Evolutionary conservation across 2,797 vertebrate genomes (phyloP), one percentile per base, ranked within the genome.

Genomic region (Micrastur ruficollis): DNA sequence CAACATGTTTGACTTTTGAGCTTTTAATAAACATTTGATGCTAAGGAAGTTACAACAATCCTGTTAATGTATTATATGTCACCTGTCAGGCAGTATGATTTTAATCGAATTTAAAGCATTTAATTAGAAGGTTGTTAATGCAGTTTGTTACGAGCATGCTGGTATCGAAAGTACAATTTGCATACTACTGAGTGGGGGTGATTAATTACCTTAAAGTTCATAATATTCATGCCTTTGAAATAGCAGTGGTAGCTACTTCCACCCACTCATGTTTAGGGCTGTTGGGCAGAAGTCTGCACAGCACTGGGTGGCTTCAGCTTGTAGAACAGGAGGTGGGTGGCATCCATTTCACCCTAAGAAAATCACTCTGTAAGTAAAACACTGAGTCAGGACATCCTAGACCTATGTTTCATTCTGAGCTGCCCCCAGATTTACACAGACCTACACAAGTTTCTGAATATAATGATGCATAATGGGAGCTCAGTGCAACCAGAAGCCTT

Each of bases 21-120:
- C 49, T 59, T 97, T 86, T 94, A 9, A 46, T 56, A 88, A 85
- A 74, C 74, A 47, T 70, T 87, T 75, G 81, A 86, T 91, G 46
- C 61, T 93, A 26, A 93, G 58, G 83, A 93, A 96, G 62, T 93
- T 91, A 76, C 68, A 91, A 32, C 36, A 66, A 31, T 94, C 74
- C 72, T 68, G 74, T 50, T 89, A 92, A 67, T 73, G 40, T 17
- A 6, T 87, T 95, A 23, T 73, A 36, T 81, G 81, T 94, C 22
- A 74, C 46, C 81, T 63, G 38, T 29, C 67, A 73, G 78, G 56
- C 50, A n/a, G 22, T 79, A 71, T 76, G 68, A 80, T 95, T 97
- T 91, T 61, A 72, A 88, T 96, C 50, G 81, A 72, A 85, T 92
- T 97, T 95, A 95, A 95, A 96, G 40, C 46, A 87, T 91, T 97